Base-by-base conservation (phyloP, 2,888 invertebrate species). In the Atrina japonica region DNA sequence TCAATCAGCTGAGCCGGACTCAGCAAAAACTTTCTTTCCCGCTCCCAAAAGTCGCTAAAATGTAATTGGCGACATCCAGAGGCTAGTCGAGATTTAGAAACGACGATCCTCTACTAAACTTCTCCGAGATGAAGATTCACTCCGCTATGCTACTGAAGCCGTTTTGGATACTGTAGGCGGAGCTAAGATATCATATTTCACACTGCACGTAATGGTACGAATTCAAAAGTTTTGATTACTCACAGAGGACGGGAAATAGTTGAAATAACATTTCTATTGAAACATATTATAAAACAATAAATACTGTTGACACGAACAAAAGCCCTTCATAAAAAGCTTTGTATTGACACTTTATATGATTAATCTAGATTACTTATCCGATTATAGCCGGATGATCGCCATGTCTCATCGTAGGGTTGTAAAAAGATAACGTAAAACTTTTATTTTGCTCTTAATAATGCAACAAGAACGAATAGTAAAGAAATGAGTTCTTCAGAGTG, bases 151-250 rank as follows among this genome's bases (percentile, higher is more conserved):
- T 49, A 23, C 56, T 43, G 71, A 67, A 60, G 56, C 71, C 66
- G 61, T 63, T 72, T 61, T 72, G 71, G 71, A 67, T 49, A 60
- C 29, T 55, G 53, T 60, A 41, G 71, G 71, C 66, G 71, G 71
- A 50, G 71, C 59, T 72, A 63, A 47, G 41, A 66, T 30, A 61
- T 61, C 61, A 43, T 40, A 40, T 64, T 56, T 56, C 56, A 30
- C 40, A n/a, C 35, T 35, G 11, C 35, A 7, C 11, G 35, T 35
- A 18, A 18, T 49, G 18, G 49, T 49, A 23, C 9, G 49, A 49
- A 49, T 49, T 49, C 23, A 18, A 18, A 49, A 14, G 18, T 14
- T 49, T 23, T 43, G 23, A 43, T 59, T 40, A 59, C 59, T 25
- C 43, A 27, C 27, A 40, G 43, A 59, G 23, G 21, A 59, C 59